Evolutionary conservation across 2,113 vertebrate genomes (phyloP).

Genomic region (Istiophorus platypterus): DNA sequence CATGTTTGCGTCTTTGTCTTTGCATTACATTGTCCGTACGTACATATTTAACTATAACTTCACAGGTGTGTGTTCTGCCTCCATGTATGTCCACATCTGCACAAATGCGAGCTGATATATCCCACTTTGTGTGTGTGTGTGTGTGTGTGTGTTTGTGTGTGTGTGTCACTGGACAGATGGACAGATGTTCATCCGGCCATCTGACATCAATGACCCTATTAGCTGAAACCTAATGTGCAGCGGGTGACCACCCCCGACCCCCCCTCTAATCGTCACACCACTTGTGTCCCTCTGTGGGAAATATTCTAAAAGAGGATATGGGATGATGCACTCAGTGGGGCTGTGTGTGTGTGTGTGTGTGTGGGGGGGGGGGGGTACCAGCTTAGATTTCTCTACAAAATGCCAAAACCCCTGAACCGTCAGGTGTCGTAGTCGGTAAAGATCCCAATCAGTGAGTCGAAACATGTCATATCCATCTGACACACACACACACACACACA

Average conservation of each 20-base stretch:
- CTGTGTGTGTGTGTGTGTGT: too few relatives aligned
- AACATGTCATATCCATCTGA: slow-evolving; percentile 34
- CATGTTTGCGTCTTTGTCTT: slow-evolving; percentile 1
- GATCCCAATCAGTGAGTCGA: slow-evolving; percentile 29
- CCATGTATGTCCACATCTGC: background rate
- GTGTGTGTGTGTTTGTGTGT: slow-evolving; percentile 18
- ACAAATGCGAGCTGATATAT: background rate
- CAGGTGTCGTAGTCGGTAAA: slow-evolving; percentile 41
- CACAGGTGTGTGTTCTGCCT: background rate
- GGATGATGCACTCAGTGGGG: slow-evolving; percentile 1
- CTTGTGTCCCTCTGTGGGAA: slow-evolving; percentile 35
- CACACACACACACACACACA: background rate
- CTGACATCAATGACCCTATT: slow-evolving; percentile 57
- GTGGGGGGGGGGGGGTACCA: slow-evolving; percentile 14
- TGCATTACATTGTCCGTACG: slow-evolving; percentile 10
- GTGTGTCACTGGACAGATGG: slow-evolving; percentile 51
- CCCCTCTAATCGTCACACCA: background rate
- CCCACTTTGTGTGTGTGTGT: slow-evolving; percentile 22
- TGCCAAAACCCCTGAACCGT: slow-evolving; percentile 21
- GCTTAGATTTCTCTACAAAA: slow-evolving; percentile 35
- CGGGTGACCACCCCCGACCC: background rate
- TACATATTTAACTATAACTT: background rate
- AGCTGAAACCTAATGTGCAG: slow-evolving; percentile 34
- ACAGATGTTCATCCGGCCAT: slow-evolving; percentile 69
- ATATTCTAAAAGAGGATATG: slow-evolving; percentile 31